These are phyloP conservation scores for Dorcus hopei DNA, from an alignment of 2,888 invertebrate genomes.

Conservation along the genomic window DNA sequence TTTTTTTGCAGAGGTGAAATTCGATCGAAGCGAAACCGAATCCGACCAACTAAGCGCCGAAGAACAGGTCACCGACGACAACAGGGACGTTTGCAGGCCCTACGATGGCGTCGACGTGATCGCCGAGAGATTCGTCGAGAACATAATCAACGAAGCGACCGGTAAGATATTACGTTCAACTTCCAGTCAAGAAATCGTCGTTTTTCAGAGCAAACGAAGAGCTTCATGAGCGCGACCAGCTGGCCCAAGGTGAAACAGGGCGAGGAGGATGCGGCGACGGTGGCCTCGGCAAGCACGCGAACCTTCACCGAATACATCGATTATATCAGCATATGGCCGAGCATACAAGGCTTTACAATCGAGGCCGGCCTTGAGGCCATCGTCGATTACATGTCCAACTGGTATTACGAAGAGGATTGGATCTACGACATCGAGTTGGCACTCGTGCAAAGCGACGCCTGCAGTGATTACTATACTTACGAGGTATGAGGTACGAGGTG, in stretches of 20 bases:
- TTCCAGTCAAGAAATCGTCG: neutral
- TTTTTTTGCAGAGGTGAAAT: too few relatives aligned
- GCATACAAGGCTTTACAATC: constrained; percentile 30
- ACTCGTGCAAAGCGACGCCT: constrained; percentile 29
- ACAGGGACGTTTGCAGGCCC: too few relatives aligned
- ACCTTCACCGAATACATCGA: constrained; percentile 8
- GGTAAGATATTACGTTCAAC: neutral
- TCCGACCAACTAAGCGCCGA: too few relatives aligned
- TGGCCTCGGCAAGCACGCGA: neutral
- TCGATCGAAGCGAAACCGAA: too few relatives aligned
- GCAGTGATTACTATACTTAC: constrained; percentile 35
- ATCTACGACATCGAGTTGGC: constrained; percentile 30
- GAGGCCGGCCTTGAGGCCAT: constrained; percentile 27
- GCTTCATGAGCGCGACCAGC: neutral
- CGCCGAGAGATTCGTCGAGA: neutral
- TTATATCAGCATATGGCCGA: constrained; percentile 22
- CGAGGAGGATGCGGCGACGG: neutral
- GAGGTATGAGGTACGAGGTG: constrained; percentile 23
- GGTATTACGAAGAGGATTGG: constrained; percentile 34
- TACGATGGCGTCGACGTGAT: neutral
- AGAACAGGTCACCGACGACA: too few relatives aligned
- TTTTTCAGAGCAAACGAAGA: neutral
- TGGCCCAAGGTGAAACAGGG: neutral
- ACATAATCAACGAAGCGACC: neutral
- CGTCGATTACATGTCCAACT: constrained; percentile 27